These are phyloP conservation scores for Protonemura montana DNA, from an alignment of 2,888 invertebrate genomes.

Conservation along the genomic window DNA sequence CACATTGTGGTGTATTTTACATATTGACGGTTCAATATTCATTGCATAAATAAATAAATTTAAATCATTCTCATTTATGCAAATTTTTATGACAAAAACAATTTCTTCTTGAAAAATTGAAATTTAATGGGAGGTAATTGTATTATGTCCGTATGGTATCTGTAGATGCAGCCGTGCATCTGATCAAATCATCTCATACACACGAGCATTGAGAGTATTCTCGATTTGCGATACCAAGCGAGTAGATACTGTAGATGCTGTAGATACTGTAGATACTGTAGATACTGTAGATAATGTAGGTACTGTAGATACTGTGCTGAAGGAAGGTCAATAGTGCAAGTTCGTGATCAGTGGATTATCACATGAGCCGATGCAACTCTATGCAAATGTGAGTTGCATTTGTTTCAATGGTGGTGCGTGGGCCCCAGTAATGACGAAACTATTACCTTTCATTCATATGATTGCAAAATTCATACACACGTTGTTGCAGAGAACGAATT, in stretches of 20 bases:
- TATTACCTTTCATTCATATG: neutral
- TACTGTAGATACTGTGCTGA: neutral
- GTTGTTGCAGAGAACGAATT: neutral
- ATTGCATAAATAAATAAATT: conserved; percentile 12
- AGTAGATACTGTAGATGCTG: no score
- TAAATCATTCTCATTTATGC: conserved; percentile 5
- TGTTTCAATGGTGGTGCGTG: neutral
- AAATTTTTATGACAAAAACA: conserved; percentile 7
- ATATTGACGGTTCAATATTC: conserved; percentile 7
- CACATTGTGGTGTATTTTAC: neutral
- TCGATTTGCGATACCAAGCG: no score
- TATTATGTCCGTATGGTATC: neutral
- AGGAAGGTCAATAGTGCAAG: neutral
- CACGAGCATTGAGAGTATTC: no score
- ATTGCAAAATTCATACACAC: neutral
- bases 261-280: no score
- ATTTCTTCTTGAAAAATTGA: neutral
- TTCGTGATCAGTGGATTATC: neutral
- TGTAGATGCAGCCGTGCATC: neutral
- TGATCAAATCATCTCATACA: neutral
- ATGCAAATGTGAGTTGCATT: neutral
- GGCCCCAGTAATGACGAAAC: neutral
- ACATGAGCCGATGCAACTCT: neutral
- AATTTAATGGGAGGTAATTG: neutral
- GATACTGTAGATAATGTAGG: no score